Conservation (phyloP, 2,888 invertebrate species). For the Belgica antarctica region DNA sequence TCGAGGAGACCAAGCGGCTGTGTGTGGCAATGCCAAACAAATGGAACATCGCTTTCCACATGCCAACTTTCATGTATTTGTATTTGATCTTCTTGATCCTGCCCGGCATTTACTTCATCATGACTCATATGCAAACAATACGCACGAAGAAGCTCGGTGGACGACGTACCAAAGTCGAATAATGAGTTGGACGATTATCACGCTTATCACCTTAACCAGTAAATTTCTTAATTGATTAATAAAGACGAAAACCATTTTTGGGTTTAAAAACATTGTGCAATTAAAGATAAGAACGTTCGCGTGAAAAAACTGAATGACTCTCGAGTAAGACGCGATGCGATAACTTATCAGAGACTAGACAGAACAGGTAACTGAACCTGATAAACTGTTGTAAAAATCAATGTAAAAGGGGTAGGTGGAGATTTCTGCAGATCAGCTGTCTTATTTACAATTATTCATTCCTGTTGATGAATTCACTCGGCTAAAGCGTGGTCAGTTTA, state of each 20-base stretch:
- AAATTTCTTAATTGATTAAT: background rate
- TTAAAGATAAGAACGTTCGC: no score
- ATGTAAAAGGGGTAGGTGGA: no score
- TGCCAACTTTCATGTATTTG: conserved; percentile 73
- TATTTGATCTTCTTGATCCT: conserved; percentile 74
- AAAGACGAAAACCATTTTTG: background rate
- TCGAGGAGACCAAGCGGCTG: conserved; percentile 78
- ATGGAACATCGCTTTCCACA: conserved; percentile 83
- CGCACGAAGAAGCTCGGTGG: conserved; percentile 65
- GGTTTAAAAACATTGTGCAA: background rate
- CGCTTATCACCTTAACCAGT: background rate
- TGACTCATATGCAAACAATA: conserved; percentile 80
- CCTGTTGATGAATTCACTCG: no score
- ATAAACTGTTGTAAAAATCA: no score
- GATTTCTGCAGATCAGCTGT: no score
- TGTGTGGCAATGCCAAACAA: conserved; percentile 76
- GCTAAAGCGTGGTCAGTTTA: no score
- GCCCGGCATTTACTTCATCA: conserved; percentile 73
- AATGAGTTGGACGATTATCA: background rate
- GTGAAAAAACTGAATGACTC: no score
- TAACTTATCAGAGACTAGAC: no score
- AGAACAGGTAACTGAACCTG: no score
- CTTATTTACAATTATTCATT: no score
- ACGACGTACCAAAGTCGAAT: background rate
- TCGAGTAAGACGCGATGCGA: no score